phyloP scores from a whole-genome alignment of 1,140 invertebrate genomes.

The Limonius californicus region DNA sequence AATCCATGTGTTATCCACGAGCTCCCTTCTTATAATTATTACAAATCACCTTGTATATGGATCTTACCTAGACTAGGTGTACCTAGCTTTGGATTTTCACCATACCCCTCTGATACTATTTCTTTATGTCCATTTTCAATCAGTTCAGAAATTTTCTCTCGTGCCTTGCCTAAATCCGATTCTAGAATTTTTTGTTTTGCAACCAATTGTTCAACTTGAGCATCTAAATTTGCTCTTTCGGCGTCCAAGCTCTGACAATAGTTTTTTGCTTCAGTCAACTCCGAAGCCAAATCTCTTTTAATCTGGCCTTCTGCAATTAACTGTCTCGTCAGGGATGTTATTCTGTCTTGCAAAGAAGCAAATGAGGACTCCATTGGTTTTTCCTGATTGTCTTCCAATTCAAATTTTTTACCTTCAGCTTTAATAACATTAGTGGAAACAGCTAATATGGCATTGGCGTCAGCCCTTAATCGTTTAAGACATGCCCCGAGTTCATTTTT shows the following conservation, averaged over 20 bases:
- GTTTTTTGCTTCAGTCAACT: slow-evolving; percentile 49
- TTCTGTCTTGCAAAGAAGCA: slow-evolving; percentile 23
- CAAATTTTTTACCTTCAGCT: not conserved
- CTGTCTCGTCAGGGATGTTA: slow-evolving; percentile 35
- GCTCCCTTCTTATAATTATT: no score
- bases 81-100: slow-evolving; percentile 42
- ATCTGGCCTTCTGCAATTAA: slow-evolving; percentile 36
- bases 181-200: slow-evolving; percentile 54
- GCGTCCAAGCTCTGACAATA: slow-evolving; percentile 50
- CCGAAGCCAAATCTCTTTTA: slow-evolving; percentile 34
- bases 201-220: slow-evolving; percentile 53
- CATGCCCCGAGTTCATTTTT: slow-evolving; percentile 61
- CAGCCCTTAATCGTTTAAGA: slow-evolving; percentile 58
- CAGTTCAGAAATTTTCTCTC: slow-evolving; percentile 57
- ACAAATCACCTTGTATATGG: not conserved
- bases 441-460: slow-evolving; percentile 64
- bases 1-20: no score
- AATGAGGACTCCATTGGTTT: not conserved
- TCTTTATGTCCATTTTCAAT: slow-evolving; percentile 50
- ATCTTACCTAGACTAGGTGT: not conserved
- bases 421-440: slow-evolving; percentile 49
- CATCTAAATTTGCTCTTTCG: slow-evolving; percentile 55
- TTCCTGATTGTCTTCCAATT: not conserved
- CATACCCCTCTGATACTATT: slow-evolving; percentile 62
- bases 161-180: slow-evolving; percentile 52